These are phyloP conservation scores for Macropodus opercularis DNA, from an alignment of 2,797 vertebrate genomes.

Conservation along the genomic window DNA sequence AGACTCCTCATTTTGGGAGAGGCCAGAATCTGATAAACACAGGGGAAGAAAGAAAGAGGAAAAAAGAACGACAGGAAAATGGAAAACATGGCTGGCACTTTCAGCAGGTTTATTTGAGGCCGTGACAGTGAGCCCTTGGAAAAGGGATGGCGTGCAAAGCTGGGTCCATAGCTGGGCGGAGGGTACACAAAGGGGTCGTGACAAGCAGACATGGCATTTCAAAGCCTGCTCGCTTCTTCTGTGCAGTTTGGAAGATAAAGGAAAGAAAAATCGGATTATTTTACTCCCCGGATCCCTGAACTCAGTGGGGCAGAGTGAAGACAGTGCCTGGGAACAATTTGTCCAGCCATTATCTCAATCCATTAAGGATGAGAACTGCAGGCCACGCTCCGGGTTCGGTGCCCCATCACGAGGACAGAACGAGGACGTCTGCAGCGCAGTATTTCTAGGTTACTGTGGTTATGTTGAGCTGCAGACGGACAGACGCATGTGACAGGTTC, in stretches of 20 bases:
- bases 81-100: constrained; percentile 80
- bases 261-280: constrained; percentile 82
- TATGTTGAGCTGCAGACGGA: too few species aligned
- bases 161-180: constrained; percentile 71
- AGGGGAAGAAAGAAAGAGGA: constrained; percentile 61
- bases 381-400: constrained; percentile 69
- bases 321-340: constrained; percentile 85
- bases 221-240: constrained; percentile 77
- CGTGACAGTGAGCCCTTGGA: constrained; percentile 79
- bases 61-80: constrained; percentile 72
- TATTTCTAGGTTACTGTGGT: constrained; percentile 50
- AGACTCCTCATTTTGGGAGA: constrained; percentile 75
- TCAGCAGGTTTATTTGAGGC: constrained; percentile 79
- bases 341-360: constrained; percentile 80
- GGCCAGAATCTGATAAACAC: constrained; percentile 76
- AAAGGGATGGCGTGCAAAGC: constrained; percentile 75
- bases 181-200: constrained; percentile 78
- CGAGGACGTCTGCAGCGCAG: constrained; percentile 60
- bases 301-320: constrained; percentile 70
- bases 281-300: constrained; percentile 79
- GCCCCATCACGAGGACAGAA: constrained; percentile 67
- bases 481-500: too few species aligned
- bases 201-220: constrained; percentile 83
- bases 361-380: constrained; percentile 78
- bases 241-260: constrained; percentile 78